These are phyloP conservation scores for Scolopax bukidnonensis DNA, from an alignment of 2,797 vertebrate species.

Conservation along the genomic window DNA sequence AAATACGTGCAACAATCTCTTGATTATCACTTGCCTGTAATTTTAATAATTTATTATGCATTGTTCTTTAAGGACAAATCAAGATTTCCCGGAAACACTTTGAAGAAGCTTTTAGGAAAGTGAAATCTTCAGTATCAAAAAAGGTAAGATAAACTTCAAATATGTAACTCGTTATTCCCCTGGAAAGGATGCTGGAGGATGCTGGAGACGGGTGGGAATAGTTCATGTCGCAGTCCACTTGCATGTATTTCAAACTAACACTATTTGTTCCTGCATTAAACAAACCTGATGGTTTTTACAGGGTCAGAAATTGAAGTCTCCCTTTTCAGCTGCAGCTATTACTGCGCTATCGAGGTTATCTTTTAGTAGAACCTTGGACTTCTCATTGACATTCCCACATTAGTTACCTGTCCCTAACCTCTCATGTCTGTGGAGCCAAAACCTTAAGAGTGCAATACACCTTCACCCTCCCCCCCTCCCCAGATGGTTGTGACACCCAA, in stretches of 20 bases:
- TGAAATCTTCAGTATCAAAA: conserved; percentile 90
- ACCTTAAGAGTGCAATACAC: not conserved
- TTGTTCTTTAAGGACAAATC: conserved; percentile 75
- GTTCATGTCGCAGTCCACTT: not conserved
- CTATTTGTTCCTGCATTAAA: not conserved
- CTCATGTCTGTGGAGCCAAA: not conserved
- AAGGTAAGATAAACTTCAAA: conserved; percentile 81
- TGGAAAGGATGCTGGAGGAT: not conserved
- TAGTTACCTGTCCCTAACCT: not conserved
- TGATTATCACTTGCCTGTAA: not conserved
- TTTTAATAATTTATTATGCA: not conserved
- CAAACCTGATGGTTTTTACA: not conserved
- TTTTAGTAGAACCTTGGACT: not conserved
- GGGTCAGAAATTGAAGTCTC: not conserved
- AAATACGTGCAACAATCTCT: not conserved
- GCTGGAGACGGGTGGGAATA: not conserved
- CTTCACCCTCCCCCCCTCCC: not conserved
- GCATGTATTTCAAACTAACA: not conserved
- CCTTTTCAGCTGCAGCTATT: not conserved
- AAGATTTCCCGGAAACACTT: conserved; percentile 85
- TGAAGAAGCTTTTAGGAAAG: conserved; percentile 90
- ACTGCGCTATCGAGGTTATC: not conserved
- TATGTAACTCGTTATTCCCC: too few species aligned
- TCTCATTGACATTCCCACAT: not conserved
- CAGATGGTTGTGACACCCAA: not conserved